Base-by-base conservation (phyloP, 2,888 invertebrate genomes). In the Cecidostiba fungosa region DNA sequence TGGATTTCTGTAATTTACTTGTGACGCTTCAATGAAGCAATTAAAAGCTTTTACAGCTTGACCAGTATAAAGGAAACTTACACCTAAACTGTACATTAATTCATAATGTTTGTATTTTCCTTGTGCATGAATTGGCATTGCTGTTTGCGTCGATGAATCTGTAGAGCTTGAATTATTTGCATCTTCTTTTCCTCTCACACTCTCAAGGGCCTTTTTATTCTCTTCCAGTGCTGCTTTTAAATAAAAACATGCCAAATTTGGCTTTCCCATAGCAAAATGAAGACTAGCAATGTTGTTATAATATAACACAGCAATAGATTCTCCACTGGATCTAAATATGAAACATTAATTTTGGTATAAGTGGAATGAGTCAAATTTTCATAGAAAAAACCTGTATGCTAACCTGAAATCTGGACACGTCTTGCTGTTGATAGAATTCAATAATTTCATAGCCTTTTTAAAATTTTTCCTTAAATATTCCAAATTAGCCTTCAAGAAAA, bases 41-140 rank as follows among this genome's bases (percentile, higher is more conserved):
- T 98, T 98, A 93, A 99, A 99, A 0, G 99, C 98, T 90, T 97
- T 96, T 86, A 95, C 95, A 0, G 97, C 96, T 89, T 97, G 96
- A 82, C 96, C 96, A 50, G 97, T 96, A 91, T 97, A 96, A 69
- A 99, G 94, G 90, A 98, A 94, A 26, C 97, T 95, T 82, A 99
- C 95, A 0, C 98, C 98, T 88, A 98, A 94, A 94, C 98, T 98
- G 92, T 97, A 97, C 92, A 97, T 94, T 79, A 96, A 91, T 91
- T 96, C 96, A 88, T 95, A 95, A 91, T 95, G 95, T 88, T 94
- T 95, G 88, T 95, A 96, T 79, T 95, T 94, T 10, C 95, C 95
- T 81, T 96, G 92, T 10, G 94, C 95, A 91, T 96, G 96, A 36
- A 97, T 92, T 0, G 96, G 96, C 89, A 54, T 29, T 78, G 78